These are phyloP conservation scores for Isurus oxyrinchus DNA, from an alignment of 2,113 vertebrate genomes.

Conservation along the genomic window DNA sequence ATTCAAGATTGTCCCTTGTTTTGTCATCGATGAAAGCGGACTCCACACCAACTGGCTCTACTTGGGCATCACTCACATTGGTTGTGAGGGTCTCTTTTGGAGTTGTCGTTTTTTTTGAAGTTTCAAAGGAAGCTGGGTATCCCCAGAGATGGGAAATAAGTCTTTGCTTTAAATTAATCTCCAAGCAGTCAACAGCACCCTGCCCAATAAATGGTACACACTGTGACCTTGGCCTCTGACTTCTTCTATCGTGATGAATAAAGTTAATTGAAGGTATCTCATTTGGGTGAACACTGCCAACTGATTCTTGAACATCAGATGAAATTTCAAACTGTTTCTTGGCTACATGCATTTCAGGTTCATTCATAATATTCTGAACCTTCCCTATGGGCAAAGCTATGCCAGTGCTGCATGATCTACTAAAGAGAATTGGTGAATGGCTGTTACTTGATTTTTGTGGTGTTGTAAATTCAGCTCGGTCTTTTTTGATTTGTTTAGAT, in stretches of 20 bases:
- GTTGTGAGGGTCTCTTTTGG: not conserved
- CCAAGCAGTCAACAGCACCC: not conserved
- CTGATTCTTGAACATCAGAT: not conserved
- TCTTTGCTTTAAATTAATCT: not conserved
- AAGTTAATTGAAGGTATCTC: not conserved
- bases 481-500: not conserved
- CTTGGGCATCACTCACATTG: not conserved
- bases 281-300: not conserved
- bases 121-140: not conserved
- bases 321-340: conserved; percentile 20
- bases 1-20: not conserved
- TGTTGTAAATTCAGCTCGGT: not conserved
- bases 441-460: not conserved
- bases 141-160: not conserved
- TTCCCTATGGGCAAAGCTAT: not conserved
- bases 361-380: not conserved
- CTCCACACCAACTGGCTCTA: not conserved
- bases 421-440: not conserved
- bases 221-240: not conserved
- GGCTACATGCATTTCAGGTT: not conserved
- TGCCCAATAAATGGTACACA: not conserved
- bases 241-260: not conserved
- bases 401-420: not conserved
- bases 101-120: not conserved
- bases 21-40: not conserved